Evolutionary conservation across 37 sponge, comb jelly and placozoan species (phyloP), one percentile per base, ranked within the genome.

Genomic region (Spongilla lacustris): DNA sequence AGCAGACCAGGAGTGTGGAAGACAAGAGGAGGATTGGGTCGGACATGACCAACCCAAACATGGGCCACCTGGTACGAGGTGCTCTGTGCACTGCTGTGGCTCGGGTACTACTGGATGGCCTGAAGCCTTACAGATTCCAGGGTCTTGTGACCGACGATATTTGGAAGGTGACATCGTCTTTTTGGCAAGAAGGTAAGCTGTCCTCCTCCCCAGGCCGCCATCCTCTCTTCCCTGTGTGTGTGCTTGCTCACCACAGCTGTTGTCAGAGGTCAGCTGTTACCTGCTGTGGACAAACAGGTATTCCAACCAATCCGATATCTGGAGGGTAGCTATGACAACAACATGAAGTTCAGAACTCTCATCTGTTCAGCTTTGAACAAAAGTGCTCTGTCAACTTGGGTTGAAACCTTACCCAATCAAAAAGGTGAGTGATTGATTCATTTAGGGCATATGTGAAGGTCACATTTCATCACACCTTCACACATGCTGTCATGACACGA

Each of bases 261-360:
- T 8, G 8, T 8, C 46, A 46, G 8, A 46, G 46, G 46, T 46
- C 46, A 46, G 8, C 46, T 46, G 49, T 68, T 38, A 32, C 77
- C 82, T 1, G 74, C 75, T n/a, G 30, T 87, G 2, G 88, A 88
- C 23, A 76, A 69, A 33, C 81, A 49, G 50, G 71, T 90, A 73
- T 36, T 90, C 31, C 84, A 81, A 58, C 81, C 90, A 10, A 90
- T 90, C 76, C 74, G 71, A 36, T 29, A 68, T 32, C 75, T 84
- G 71, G 80, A 35, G 41, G 24, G 77, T 9, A 74, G 73, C 71
- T 37, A 69, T n/a, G 85, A 88, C 79, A 84, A 85, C 81, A 84
- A 92, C 82, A 89, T 91, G 50, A 88, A 78, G 68, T 91, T 82
- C 76, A 36, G 95, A 37, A 88, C 95, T 25, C 91, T 95, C 67